A percentile compares a stretch with the other conserved stretches of the same genome.
Evolutionary conservation across 2,113 vertebrate genomes (phyloP).

Genomic region (Fulmarus glacialis): DNA sequence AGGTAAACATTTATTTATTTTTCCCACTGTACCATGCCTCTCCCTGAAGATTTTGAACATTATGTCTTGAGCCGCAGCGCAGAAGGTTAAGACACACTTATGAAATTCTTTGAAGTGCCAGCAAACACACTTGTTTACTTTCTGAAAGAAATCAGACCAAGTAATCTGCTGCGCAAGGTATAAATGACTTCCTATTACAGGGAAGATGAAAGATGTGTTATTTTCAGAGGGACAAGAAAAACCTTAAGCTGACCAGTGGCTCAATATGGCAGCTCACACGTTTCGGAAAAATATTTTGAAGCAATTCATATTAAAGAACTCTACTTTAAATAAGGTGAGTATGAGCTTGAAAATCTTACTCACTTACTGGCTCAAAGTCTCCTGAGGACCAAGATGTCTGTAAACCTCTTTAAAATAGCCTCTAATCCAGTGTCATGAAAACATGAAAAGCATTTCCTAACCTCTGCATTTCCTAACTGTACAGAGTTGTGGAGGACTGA

Average conservation of each 20-base stretch:
- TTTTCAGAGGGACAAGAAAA: conserved; percentile 10
- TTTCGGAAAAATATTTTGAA: conserved; percentile 22
- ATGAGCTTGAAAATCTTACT: not conserved
- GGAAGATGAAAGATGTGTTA: not conserved
- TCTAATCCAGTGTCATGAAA: not conserved
- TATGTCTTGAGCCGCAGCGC: not conserved
- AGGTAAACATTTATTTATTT: not conserved
- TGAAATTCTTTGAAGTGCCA: not conserved
- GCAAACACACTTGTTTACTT: not conserved
- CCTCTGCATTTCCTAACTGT: not conserved
- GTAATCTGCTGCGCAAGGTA: not conserved
- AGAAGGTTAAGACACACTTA: not conserved
- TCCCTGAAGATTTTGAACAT: not conserved
- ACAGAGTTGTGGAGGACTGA: not conserved
- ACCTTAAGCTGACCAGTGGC: not conserved
- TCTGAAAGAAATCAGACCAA: not conserved
- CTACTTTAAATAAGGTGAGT: conserved; percentile 20
- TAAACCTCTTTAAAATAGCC: not conserved
- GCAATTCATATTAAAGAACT: conserved; percentile 18
- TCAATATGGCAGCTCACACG: not conserved
- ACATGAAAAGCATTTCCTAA: not conserved
- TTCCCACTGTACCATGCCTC: not conserved
- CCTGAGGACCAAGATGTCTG: not conserved
- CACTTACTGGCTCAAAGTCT: not conserved
- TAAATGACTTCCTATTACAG: not conserved